phyloP scores from a whole-genome alignment of 2,797 vertebrate genomes.

The Sebastes dallii region DNA sequence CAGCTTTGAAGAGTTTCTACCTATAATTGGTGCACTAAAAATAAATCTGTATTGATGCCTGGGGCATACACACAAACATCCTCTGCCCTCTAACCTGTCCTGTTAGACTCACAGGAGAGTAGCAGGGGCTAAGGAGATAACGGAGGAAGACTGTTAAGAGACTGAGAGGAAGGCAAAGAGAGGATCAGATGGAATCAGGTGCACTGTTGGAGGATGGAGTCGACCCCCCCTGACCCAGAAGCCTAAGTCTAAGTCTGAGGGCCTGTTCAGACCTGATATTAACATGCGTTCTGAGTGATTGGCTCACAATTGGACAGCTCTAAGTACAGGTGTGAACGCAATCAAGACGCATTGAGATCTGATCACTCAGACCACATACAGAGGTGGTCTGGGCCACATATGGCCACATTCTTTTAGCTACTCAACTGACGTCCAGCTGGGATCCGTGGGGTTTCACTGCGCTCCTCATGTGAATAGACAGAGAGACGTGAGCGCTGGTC shows the following conservation, averaged over 20 bases:
- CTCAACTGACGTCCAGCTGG: too few species aligned
- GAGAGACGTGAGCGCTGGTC: too few species aligned
- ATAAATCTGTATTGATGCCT: neutral
- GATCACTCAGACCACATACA: too few species aligned
- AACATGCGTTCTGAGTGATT: too few species aligned
- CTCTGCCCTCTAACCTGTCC: constrained; percentile 24
- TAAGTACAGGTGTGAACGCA: too few species aligned
- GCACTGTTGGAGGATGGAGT: constrained; percentile 7
- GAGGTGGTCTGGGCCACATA: too few species aligned
- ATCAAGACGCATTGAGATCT: too few species aligned
- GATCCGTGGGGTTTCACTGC: too few species aligned
- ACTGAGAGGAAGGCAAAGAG: constrained; percentile 16
- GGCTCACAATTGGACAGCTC: too few species aligned
- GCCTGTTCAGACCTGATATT: too few species aligned
- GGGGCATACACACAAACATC: neutral
- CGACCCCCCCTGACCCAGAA: constrained; percentile 7
- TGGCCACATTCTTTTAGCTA: too few species aligned
- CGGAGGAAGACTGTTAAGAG: constrained; percentile 1
- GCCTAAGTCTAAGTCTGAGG: neutral
- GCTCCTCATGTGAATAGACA: too few species aligned
- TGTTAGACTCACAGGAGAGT: constrained; percentile 14
- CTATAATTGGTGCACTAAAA: constrained; percentile 4
- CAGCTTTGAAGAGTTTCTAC: neutral
- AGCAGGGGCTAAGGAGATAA: constrained; percentile 31
- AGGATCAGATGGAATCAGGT: constrained; percentile 41